A percentile compares a stretch with the other conserved stretches of the same genome.
Evolutionary conservation across 2,113 vertebrate genomes (phyloP).

Genomic region (Eptesicus fuscus): DNA sequence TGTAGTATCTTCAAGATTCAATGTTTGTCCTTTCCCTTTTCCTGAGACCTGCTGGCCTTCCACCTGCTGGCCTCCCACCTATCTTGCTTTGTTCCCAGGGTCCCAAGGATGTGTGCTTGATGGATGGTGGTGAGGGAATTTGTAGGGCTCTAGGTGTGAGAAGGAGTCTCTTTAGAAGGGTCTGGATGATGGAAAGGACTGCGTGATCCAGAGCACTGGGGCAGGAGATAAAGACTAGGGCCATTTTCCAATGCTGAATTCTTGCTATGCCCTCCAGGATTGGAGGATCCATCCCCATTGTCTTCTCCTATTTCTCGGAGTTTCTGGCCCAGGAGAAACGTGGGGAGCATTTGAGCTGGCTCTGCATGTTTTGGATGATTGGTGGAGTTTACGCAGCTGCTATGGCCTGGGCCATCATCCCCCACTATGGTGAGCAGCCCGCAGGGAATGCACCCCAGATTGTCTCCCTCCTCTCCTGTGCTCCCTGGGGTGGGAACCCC

Average conservation of each 20-base stretch:
- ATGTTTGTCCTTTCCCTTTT: not conserved
- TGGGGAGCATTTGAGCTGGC: slow-evolving; percentile 98
- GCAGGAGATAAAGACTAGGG: not conserved
- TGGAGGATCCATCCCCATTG: slow-evolving; percentile 96
- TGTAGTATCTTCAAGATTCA: not conserved
- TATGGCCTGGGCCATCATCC: slow-evolving; percentile 99
- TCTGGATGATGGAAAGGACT: not conserved
- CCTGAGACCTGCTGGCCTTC: not conserved
- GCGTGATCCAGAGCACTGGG: not conserved
- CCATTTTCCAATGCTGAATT: not conserved
- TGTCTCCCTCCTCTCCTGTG: not conserved
- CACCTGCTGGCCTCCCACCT: not conserved
- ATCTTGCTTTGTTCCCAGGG: not conserved
- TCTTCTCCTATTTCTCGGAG: slow-evolving; percentile 98
- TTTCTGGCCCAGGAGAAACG: slow-evolving; percentile 98
- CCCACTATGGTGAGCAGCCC: slow-evolving; percentile 92
- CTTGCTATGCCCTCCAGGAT: slow-evolving; percentile 83
- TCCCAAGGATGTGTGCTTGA: not conserved
- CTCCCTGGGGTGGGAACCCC: not conserved
- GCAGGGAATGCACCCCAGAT: not conserved
- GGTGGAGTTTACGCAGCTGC: slow-evolving; percentile 97
- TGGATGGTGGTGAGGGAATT: not conserved
- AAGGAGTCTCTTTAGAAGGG: not conserved
- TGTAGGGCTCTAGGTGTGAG: not conserved
- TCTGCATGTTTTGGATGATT: slow-evolving; percentile 99